Conservation (phyloP, 2,113 vertebrate species). For the Myotis davidii region DNA sequence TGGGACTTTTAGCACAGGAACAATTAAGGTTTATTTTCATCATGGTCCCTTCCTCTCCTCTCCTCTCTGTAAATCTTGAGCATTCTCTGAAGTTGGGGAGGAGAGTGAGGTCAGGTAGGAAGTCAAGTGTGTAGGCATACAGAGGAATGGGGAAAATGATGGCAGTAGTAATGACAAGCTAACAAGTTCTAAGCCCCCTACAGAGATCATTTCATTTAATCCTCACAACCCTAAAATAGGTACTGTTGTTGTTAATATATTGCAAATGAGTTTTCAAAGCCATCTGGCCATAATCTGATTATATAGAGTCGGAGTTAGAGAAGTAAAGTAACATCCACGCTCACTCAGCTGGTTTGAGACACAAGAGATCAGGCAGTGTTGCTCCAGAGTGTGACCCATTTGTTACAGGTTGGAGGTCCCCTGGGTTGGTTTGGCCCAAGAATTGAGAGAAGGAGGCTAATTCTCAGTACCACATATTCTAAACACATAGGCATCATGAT, state of each 20-base stretch:
- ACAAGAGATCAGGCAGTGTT: neutral
- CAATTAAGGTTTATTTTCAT: neutral
- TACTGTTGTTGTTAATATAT: neutral
- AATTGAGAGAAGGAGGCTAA: neutral
- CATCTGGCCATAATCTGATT: too few relatives aligned
- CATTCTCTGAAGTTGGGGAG: neutral
- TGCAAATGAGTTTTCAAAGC: neutral
- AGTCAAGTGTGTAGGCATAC: neutral
- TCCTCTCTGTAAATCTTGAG: neutral
- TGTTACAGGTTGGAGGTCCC: neutral
- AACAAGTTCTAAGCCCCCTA: neutral
- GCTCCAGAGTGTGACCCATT: neutral
- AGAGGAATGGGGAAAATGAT: neutral
- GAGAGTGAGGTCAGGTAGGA: neutral
- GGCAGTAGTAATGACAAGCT: neutral
- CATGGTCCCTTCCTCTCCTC: neutral
- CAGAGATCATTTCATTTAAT: neutral
- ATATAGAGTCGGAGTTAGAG: neutral
- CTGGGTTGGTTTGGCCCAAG: neutral
- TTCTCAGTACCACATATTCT: neutral
- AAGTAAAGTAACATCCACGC: neutral
- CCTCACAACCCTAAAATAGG: neutral
- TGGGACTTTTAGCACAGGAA: neutral
- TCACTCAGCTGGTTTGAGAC: slow-evolving; percentile 35
- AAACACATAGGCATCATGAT: neutral